Evolutionary conservation across 2,113 vertebrate species (phyloP), one percentile per base, ranked within the genome.

Genomic region (Ellobius talpinus): DNA sequence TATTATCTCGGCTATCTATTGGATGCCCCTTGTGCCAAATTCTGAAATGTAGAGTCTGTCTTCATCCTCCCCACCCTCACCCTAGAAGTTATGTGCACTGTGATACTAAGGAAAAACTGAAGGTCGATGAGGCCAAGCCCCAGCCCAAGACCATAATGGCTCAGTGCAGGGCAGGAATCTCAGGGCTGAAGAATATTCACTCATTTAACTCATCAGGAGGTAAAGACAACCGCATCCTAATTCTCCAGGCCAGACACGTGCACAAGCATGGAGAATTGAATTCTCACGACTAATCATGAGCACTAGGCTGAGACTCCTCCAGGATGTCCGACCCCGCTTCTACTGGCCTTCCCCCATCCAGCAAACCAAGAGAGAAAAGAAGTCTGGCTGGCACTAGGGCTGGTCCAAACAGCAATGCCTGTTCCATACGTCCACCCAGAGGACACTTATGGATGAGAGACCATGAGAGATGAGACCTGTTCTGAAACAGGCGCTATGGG

Each of bases 331-430:
- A 26, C 58, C 82, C n/a, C 21, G n/a, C 31, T 29, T 29, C 26
- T 3, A 76, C 36, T 42, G 47, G 14, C 91, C n/a, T 29, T 45
- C 73, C 81, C 90, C 55, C 29, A 29, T 33, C 33, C 16, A 7
- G 39, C 45, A 31, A 36, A 45, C 58, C 50, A 3, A 26, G 73
- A 0, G 58, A 50, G 58, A 91, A n/a, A n/a, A 45, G 58, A 26
- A 26, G 61, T 1, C 17, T 12, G 16, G 13, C 47, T 33, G 0
- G 24, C 61, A 0, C 3, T 1, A n/a, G 2, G 0, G 4, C 42
- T 52, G 73, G 39, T 24, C 42, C n/a, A 39, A 29, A 21, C 19
- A 36, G 86, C 65, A 52, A 50, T 58, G 39, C 33, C 74, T 65
- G 39, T 87, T 36, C 89, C 47, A 11, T 24, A 19, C 9, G 16